Base-by-base conservation (phyloP, 1,140 invertebrate genomes). In the Halictus rubicundus region DNA sequence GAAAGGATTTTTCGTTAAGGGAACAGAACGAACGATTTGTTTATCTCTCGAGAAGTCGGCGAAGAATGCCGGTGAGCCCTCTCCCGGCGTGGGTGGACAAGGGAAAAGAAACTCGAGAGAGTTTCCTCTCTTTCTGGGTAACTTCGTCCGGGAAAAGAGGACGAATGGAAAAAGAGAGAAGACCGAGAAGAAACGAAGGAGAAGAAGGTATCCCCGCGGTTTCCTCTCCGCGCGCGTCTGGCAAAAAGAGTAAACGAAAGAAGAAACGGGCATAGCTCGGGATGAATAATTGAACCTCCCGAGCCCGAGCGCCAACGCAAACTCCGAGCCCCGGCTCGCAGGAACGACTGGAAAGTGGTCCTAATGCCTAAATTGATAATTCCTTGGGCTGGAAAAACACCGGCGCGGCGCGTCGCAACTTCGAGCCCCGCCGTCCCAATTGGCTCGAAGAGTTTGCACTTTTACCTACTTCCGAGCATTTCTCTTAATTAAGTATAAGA, bases 241-340 rank as follows among this genome's bases (percentile, higher is more conserved):
- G 68, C 66, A 86, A 80, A 80, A 84, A 78, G 79, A 86, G 81
- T 77, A 85, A 83, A 76, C 71, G 72, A 78, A 82, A 80, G 78
- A 72, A 65, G 59, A 61, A 69, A 37, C 65, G 61, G 59, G 77
- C 49, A 73, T 80, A 71, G 27, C 78, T 19, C 42, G 32, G 75
- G 78, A 85, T 88, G 85, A 88, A 85, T 88, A 88, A 88, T 88
- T 87, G 83, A 87, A 80, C 76, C 65, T 80, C 46, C 75, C 69
- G 80, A 80, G 83, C 80, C 57, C 63, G 57, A 75, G 64, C 77
- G 64, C 75, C 69, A 78, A 87, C 78, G 78, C 80, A 84, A 86
- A 84, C 80, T 76, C 42, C 59, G 72, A 46, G 19, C 19, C 68
- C 68, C 37, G 0, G 19, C 21, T 70, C 49, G 60, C 12, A 32